These are phyloP conservation scores for Sporophila hypoxantha DNA, from an alignment of 2,113 vertebrate genomes.

Conservation along the genomic window DNA sequence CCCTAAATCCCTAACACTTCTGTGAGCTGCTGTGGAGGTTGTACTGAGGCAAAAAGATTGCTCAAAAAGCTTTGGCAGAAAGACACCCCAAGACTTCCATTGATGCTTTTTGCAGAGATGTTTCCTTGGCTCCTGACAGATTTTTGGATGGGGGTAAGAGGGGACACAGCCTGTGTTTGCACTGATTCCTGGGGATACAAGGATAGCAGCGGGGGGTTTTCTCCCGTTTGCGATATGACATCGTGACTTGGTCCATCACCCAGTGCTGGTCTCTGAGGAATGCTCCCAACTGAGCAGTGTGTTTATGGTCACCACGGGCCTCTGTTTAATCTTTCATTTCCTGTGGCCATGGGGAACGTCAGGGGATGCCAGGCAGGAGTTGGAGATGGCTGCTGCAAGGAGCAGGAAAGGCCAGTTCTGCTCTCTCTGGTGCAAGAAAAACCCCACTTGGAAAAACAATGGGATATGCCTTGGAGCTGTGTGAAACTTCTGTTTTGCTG, in stretches of 20 bases:
- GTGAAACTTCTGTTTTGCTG: neutral
- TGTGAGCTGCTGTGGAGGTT: neutral
- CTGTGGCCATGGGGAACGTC: neutral
- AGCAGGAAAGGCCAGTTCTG: neutral
- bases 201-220: rapidly evolving
- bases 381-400: neutral
- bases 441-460: neutral
- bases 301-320: neutral
- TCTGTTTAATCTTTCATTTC: conserved; percentile 4
- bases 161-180: neutral
- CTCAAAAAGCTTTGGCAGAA: neutral
- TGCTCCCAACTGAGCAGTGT: neutral
- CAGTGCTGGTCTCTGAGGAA: neutral
- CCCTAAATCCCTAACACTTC: neutral
- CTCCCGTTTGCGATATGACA: rapidly evolving
- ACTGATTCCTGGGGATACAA: neutral
- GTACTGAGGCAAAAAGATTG: neutral
- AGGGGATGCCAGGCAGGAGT: neutral
- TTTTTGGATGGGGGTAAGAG: neutral
- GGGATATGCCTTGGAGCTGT: neutral
- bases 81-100: neutral
- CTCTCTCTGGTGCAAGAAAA: neutral
- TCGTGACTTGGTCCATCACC: rapidly evolving
- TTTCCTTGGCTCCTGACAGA: neutral
- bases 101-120: neutral